Evolutionary conservation across 2,888 invertebrate species (phyloP).

Genomic region (Halocaridina rubra): DNA sequence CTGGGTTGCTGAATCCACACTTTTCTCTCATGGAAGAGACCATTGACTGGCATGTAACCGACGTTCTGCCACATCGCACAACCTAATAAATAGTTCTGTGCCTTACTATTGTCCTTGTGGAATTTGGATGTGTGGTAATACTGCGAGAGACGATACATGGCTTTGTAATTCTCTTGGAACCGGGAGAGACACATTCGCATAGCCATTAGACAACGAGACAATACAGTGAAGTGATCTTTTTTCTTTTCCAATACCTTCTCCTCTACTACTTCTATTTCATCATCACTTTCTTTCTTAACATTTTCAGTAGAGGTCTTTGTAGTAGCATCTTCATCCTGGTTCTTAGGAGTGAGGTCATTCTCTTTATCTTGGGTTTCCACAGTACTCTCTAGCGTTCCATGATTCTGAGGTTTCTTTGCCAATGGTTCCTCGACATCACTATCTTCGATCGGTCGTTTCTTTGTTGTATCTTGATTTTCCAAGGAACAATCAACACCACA

Average conservation of each 20-base stretch:
- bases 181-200: constrained; percentile 86
- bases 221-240: constrained; percentile 71
- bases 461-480: neutral
- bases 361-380: constrained; percentile 6
- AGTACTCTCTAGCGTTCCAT: constrained; percentile 61
- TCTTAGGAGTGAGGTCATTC: constrained; percentile 30
- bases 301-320: constrained; percentile 17
- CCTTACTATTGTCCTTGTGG: constrained; percentile 66
- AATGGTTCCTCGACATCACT: neutral
- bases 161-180: constrained; percentile 93
- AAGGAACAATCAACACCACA: neutral
- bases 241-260: constrained; percentile 71
- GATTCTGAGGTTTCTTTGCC: neutral
- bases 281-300: constrained; percentile 44
- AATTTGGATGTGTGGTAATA: constrained; percentile 79
- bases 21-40: constrained; percentile 87
- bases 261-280: constrained; percentile 45
- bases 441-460: constrained; percentile 15
- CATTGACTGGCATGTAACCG: constrained; percentile 76
- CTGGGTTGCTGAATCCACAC: constrained; percentile 54
- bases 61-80: constrained; percentile 65
- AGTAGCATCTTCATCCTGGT: constrained; percentile 62
- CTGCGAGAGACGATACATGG: constrained; percentile 87
- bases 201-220: constrained; percentile 79
- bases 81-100: constrained; percentile 69